Evolutionary conservation across 2,888 invertebrate species (phyloP), one percentile per base, ranked within the genome.

Genomic region (Helobdella robusta): DNA sequence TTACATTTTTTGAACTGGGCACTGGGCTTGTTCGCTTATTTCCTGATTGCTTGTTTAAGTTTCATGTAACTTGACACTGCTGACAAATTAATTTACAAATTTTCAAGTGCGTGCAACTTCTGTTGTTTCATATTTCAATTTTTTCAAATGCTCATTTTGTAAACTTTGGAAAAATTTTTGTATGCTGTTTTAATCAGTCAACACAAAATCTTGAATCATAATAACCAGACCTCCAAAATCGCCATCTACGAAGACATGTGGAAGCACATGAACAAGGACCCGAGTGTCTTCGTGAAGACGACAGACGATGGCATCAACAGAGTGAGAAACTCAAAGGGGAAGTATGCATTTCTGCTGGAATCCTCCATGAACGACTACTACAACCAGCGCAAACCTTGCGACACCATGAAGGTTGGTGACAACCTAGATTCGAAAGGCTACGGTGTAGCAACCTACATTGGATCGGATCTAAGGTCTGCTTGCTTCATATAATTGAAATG

Each of bases 201-300:
- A n/a, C n/a, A n/a, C n/a, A n/a, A n/a, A n/a, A n/a, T n/a, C n/a
- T n/a, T n/a, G n/a, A n/a, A 15, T 60, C 18, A 25, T 44, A 60
- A 58, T 20, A 23, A 54, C 2, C 69, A 81, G 81, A 76, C 91
- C 75, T 93, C 94, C 0, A 91, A 92, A 80, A 89, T 92, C 73
- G 87, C 90, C 0, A 89, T 90, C 8, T 95, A 94, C 81, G 88
- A 91, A 79, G 84, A 89, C 44, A 95, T 97, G 92, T 95, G 92
- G 90, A 87, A 89, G 0, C 88, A 89, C 74, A 97, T 95, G 95
- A 87, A 86, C 75, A 62, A 62, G 34, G 30, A 46, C n/a, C 62
- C 62, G 2, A 84, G 87, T 0, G 91, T 94, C 0, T 92, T 94
- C 77, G 79, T 78, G 2, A 71, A 72, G 4, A 82, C 82, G 18